Conservation (phyloP, 2,888 invertebrate genomes). For the Athalia cordata region DNA sequence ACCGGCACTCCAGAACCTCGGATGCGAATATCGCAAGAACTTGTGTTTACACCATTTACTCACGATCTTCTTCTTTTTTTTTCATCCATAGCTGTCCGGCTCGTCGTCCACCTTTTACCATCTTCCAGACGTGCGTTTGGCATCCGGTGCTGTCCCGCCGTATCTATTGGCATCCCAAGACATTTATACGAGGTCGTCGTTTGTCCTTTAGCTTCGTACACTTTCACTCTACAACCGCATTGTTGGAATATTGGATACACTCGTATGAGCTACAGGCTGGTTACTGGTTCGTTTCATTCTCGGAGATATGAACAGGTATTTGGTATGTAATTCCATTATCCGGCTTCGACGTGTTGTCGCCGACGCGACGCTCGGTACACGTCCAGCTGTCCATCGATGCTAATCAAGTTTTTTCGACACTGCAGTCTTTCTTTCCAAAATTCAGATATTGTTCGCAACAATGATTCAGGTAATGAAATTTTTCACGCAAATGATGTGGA, state of each 20-base stretch:
- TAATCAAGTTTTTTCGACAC: too few species aligned
- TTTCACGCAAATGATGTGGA: neutral
- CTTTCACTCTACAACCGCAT: constrained; percentile 41
- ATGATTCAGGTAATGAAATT: too few species aligned
- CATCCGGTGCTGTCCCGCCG: constrained; percentile 9
- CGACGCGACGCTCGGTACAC: too few species aligned
- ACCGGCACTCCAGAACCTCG: neutral
- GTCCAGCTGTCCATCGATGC: too few species aligned
- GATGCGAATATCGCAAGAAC: too few species aligned
- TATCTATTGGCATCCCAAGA: constrained; percentile 19
- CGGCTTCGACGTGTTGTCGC: neutral
- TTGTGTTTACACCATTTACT: neutral
- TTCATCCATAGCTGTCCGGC: neutral
- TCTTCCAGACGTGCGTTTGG: constrained; percentile 1
- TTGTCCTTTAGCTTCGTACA: constrained; percentile 34
- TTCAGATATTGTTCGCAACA: too few species aligned
- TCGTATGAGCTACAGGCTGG: neutral
- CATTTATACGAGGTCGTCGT: constrained; percentile 30
- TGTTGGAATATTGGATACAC: constrained; percentile 27
- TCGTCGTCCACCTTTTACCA: constrained; percentile 1
- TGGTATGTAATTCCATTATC: neutral
- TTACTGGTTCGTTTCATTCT: constrained; percentile 1
- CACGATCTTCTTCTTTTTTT: neutral
- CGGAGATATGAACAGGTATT: neutral
- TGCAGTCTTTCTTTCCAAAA: too few species aligned